phyloP scores from a whole-genome alignment of 2,888 invertebrate genomes.

The Ceraclea dissimilis region DNA sequence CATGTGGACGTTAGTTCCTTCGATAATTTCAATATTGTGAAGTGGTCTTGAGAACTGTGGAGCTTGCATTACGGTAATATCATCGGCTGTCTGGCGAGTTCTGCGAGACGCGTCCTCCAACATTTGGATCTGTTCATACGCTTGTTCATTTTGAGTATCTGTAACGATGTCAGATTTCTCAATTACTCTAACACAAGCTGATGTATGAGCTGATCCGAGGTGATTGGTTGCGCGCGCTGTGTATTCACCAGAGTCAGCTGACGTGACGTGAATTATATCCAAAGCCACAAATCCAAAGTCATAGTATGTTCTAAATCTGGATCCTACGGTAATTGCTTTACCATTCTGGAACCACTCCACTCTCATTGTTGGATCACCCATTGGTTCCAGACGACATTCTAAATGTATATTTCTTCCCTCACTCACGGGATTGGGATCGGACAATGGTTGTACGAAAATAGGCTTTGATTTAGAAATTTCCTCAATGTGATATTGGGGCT shows the following conservation, averaged over 20 bases:
- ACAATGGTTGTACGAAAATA: conserved; percentile 84
- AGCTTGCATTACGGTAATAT: conserved; percentile 74
- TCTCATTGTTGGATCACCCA: conserved; percentile 93
- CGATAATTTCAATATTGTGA: conserved; percentile 84
- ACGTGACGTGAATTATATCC: conserved; percentile 88
- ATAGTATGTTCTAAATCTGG: conserved; percentile 88
- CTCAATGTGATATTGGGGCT: conserved; percentile 83
- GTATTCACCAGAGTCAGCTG: conserved; percentile 93
- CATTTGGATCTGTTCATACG: conserved; percentile 85
- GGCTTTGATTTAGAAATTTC: conserved; percentile 92
- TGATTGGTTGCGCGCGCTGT: conserved; percentile 90
- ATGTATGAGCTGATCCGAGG: conserved; percentile 86
- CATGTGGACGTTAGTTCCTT: conserved; percentile 86
- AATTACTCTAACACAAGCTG: conserved; percentile 81
- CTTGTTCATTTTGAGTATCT: conserved; percentile 87
- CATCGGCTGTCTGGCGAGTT: conserved; percentile 66
- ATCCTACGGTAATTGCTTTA: conserved; percentile 77
- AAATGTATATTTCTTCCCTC: conserved; percentile 88
- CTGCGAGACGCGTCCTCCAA: conserved; percentile 73
- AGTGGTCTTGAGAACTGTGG: conserved; percentile 82
- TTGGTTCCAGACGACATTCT: conserved; percentile 87
- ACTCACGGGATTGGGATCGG: conserved; percentile 74
- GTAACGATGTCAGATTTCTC: conserved; percentile 75
- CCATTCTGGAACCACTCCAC: conserved; percentile 97
- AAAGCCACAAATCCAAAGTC: conserved; percentile 97